These are phyloP conservation scores for Folsomia candida DNA, from an alignment of 2,888 invertebrate species.

Conservation along the genomic window DNA sequence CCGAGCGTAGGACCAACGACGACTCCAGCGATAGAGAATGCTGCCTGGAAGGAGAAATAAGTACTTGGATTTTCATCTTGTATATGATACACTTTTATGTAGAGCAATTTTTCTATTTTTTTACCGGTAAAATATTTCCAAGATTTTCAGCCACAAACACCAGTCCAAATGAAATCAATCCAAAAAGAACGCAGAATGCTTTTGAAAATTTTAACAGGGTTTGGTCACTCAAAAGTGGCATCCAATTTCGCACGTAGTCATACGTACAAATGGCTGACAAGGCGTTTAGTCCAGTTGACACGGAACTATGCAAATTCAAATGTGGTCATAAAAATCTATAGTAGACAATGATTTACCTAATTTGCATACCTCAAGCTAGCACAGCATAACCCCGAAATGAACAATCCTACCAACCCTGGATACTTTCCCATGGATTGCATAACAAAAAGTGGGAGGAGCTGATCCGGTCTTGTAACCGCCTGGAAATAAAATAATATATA, in stretches of 20 bases:
- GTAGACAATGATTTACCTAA: not conserved
- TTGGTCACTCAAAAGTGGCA: conserved; percentile 27
- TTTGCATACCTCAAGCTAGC: conserved; percentile 31
- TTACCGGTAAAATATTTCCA: conserved; percentile 39
- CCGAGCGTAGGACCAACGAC: conserved; percentile 32
- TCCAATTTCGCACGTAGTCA: conserved; percentile 32
- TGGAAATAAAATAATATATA: too few relatives aligned
- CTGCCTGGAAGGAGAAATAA: conserved; percentile 3
- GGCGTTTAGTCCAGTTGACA: conserved; percentile 36
- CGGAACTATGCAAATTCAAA: conserved; percentile 27
- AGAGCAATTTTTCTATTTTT: not conserved
- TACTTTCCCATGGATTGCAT: conserved; percentile 30
- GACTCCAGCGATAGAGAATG: conserved; percentile 26
- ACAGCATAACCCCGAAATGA: conserved; percentile 33
- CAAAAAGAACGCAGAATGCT: conserved; percentile 29
- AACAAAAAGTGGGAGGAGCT: conserved; percentile 34
- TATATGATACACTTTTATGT: not conserved
- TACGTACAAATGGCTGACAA: conserved; percentile 31
- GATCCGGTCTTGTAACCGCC: conserved; percentile 28
- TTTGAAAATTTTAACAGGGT: conserved; percentile 28
- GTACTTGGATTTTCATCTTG: not conserved
- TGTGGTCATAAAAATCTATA: not conserved
- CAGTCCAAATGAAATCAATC: conserved; percentile 29
- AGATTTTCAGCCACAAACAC: conserved; percentile 39
- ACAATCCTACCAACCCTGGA: conserved; percentile 33